Evolutionary conservation across 2,888 invertebrate species (phyloP).

Genomic region (Pemphredon lugubris): DNA sequence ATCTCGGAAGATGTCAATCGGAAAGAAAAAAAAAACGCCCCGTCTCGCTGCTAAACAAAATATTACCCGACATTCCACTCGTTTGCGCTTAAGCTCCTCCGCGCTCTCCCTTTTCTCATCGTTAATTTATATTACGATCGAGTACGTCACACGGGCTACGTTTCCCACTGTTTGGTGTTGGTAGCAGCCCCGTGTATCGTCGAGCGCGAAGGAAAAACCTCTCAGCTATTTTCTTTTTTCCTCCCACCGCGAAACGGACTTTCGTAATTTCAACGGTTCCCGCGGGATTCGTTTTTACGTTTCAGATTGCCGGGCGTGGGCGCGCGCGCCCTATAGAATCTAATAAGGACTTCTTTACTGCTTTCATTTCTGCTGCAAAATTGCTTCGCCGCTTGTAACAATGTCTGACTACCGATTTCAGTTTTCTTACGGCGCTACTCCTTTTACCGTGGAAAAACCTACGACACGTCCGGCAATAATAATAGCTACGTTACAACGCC

Average conservation of each 20-base stretch:
- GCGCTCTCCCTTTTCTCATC: too few relatives aligned
- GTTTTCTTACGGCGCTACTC: constrained; percentile 26
- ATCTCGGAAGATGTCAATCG: too few relatives aligned
- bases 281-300: constrained; percentile 30
- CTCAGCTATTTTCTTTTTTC: neutral
- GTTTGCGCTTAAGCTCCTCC: too few relatives aligned
- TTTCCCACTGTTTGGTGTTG: too few relatives aligned
- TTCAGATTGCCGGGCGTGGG: constrained; percentile 5
- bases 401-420: constrained; percentile 32
- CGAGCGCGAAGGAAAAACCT: too few relatives aligned
- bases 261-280: neutral
- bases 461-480: too few relatives aligned
- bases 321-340: constrained; percentile 14
- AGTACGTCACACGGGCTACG: neutral
- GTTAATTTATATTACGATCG: neutral
- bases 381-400: constrained; percentile 28
- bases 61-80: too few relatives aligned
- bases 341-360: constrained; percentile 43
- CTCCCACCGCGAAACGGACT: neutral
- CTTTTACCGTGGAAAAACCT: neutral
- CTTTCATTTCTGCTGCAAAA: constrained; percentile 35
- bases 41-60: too few relatives aligned
- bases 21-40: neutral
- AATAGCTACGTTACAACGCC: too few relatives aligned
- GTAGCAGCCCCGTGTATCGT: neutral